Conservation (phyloP, 2,113 vertebrate genomes). For the Aegotheles bennettii region DNA sequence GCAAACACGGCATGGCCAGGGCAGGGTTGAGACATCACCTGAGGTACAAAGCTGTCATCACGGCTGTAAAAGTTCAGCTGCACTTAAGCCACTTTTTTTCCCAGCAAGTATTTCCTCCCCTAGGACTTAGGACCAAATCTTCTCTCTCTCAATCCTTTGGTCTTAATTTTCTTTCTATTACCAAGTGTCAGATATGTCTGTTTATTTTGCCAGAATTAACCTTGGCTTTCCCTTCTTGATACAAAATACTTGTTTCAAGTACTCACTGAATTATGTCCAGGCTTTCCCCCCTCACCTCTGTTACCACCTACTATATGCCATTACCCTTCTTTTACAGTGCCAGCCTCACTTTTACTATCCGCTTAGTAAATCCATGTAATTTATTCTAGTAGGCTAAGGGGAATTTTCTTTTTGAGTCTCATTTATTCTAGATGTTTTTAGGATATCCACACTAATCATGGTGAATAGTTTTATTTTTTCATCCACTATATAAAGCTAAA, state of each 20-base stretch:
- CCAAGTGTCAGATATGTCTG: background rate
- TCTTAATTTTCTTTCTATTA: background rate
- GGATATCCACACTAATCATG: background rate
- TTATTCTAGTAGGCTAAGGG: constrained; percentile 29
- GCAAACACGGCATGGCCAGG: background rate
- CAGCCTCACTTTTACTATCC: background rate
- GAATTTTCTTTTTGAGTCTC: constrained; percentile 16
- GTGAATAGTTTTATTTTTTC: background rate
- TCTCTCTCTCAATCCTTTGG: background rate
- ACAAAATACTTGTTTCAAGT: constrained; percentile 42
- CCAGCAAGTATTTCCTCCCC: background rate
- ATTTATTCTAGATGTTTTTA: constrained; percentile 30
- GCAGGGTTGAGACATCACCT: background rate
- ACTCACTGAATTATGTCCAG: background rate
- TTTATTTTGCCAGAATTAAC: background rate
- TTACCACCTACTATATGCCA: background rate
- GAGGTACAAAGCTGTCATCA: background rate
- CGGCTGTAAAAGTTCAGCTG: background rate
- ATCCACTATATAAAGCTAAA: background rate
- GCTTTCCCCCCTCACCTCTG: background rate
- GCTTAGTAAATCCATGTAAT: constrained; percentile 40
- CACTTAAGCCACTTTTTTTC: background rate
- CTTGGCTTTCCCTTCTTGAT: background rate
- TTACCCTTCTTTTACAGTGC: constrained; percentile 3
- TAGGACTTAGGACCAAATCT: background rate